A percentile compares a stretch with the other conserved stretches of the same genome.
phyloP scores from a whole-genome alignment of 2,888 invertebrate genomes.

The Drosophila neonasuta region DNA sequence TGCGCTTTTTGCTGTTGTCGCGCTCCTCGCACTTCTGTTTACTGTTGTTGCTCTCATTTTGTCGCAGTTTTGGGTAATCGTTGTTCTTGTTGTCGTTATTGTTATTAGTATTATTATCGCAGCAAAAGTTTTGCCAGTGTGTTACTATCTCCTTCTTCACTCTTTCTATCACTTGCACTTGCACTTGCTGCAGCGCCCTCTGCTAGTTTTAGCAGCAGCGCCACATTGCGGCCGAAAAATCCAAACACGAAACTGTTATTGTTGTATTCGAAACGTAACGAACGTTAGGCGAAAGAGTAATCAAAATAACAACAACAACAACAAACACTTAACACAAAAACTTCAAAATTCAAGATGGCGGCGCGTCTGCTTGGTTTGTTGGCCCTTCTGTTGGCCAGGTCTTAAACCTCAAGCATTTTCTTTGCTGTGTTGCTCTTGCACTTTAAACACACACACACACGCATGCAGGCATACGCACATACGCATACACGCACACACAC shows the following conservation, averaged over 20 bases:
- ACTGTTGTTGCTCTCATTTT: constrained; percentile 48
- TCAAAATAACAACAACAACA: constrained; percentile 30
- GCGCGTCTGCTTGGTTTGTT: constrained; percentile 40
- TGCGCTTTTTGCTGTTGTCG: constrained; percentile 3
- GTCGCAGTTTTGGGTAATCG: constrained; percentile 25
- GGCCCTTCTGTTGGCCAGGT: constrained; percentile 55
- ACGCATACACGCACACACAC: constrained; percentile 38
- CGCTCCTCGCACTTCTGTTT: constrained; percentile 15
- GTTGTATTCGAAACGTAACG: background rate
- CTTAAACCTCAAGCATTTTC: constrained; percentile 65
- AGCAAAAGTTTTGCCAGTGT: constrained; percentile 4
- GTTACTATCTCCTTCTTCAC: constrained; percentile 13
- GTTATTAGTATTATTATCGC: constrained; percentile 29
- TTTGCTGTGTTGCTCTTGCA: constrained; percentile 47
- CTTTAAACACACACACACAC: constrained; percentile 15
- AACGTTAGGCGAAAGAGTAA: constrained; percentile 20
- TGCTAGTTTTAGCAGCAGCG: constrained; percentile 39
- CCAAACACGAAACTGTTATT: constrained; percentile 9
- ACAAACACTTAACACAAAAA: constrained; percentile 28
- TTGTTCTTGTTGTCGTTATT: constrained; percentile 27
- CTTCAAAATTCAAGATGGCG: constrained; percentile 64
- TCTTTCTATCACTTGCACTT: background rate
- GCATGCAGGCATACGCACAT: constrained; percentile 16
- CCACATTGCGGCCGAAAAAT: constrained; percentile 46
- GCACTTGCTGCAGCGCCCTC: constrained; percentile 6